Evolutionary conservation across 2,113 vertebrate genomes (phyloP), one percentile per base, ranked within the genome.

Genomic region (Toxotes chatareus): DNA sequence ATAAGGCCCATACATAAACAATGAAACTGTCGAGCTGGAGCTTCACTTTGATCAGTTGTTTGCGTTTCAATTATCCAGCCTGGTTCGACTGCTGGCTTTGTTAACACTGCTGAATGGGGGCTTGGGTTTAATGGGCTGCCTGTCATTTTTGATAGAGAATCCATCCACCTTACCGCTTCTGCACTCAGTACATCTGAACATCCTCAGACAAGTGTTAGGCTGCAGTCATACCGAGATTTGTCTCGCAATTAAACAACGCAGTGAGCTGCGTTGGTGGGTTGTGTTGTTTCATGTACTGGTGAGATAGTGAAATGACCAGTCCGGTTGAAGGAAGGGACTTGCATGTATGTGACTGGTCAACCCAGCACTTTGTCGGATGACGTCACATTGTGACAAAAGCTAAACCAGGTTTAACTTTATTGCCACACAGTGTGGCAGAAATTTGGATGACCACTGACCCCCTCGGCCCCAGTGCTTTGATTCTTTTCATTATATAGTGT

Each of bases 11-110:
- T 90, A 88, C 92, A 91, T 87, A 89, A 92, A 94, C 93, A 94
- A 91, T 92, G 90, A 91, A 91, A 90, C 87, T 89, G 91, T 85
- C 76, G 76, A 85, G 80, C 85, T 84, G 87, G 64, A 91, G 81
- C 82, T 83, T 64, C 49, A 64, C 89, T 94, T 93, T 94, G 91
- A 95, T 91, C 90, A 83, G 67, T 81, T 94, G 93, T 94, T 94
- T 94, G 91, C 85, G 65, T 85, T 94, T 94, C 86, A 94, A 79
- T 94, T 91, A 91, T 89, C 88, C 78, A 64, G 87, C 86, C 74
- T 62, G 76, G 57, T 74, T 46, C 51, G 72, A 79, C 85, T 88
- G 87, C 44, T 67, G 75, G 77, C 73, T 85, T 86, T 77, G 84
- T 90, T 74, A 70, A 40, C 64, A 32, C 42, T 62, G 56, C 49